These are phyloP conservation scores for Pandemis heparana DNA, from an alignment of 2,888 invertebrate species.

Conservation along the genomic window DNA sequence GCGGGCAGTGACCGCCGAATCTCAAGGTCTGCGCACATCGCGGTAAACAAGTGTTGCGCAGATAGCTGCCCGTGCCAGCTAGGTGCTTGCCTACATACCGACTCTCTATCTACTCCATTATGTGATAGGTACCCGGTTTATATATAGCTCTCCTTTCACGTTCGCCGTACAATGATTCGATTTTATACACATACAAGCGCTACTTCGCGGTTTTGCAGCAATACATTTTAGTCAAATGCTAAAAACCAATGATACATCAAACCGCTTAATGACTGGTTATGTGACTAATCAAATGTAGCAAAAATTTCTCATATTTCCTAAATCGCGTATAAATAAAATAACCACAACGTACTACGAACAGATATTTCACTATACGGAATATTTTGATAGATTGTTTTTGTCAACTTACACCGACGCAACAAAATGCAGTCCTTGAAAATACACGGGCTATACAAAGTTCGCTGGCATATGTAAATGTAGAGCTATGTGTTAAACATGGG, in stretches of 20 bases:
- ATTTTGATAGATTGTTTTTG: slow-evolving; percentile 23
- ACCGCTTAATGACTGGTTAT: not conserved
- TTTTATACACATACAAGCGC: not conserved
- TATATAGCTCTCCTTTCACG: not conserved
- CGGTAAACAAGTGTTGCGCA: slow-evolving; percentile 78
- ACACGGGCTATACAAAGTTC: slow-evolving; percentile 63
- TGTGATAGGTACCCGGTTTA: not conserved
- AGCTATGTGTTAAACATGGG: slow-evolving; percentile 38
- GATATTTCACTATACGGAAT: not conserved
- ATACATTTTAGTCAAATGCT: not conserved
- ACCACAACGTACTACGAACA: not conserved
- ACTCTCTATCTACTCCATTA: not conserved
- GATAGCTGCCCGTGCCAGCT: slow-evolving; percentile 51
- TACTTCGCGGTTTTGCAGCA: not conserved
- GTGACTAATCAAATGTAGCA: not conserved
- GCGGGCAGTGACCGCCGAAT: slow-evolving; percentile 83
- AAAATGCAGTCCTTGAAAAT: slow-evolving; percentile 64
- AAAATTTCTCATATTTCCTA: not conserved
- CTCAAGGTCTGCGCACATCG: slow-evolving; percentile 81
- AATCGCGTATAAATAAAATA: not conserved
- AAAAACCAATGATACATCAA: not conserved
- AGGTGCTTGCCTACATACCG: slow-evolving; percentile 29
- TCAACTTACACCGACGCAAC: slow-evolving; percentile 46
- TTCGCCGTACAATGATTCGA: not conserved
- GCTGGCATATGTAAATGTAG: slow-evolving; percentile 65